Evolutionary conservation across 2,888 invertebrate species (phyloP), one percentile per base, ranked within the genome.

Genomic region (Zhuqinia jingwanae): DNA sequence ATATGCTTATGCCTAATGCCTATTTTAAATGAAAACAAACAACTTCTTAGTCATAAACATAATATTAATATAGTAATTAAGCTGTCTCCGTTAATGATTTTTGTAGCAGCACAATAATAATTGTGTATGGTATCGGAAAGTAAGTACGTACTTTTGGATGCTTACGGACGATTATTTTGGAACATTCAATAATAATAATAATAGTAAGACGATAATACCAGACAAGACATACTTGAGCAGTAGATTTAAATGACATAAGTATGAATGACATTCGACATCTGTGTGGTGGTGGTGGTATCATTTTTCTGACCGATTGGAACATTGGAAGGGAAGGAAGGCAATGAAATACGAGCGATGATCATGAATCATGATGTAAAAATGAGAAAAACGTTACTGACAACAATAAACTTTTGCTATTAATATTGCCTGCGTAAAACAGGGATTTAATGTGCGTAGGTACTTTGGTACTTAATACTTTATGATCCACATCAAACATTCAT

Each of bases 361-460:
- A 70, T 36, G 36, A 36, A 36, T 36, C 36, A 36, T 36, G 36
- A 8, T 70, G 70, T 50, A 70, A 25, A 70, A 30, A 63, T 25
- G 25, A 58, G 58, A 63, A n/a, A 70, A 22, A 45, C n/a, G 8
- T 50, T 27, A 22, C 42, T 47, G 70, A 25, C 70, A n/a, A 36
- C 8, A 36, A 50, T 70, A 50, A 47, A 47, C 22, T 47, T n/a
- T n/a, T 47, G 25, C 17, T 70, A 22, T 70, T 50, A 70, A 25
- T 36, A 36, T 36, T 17, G 70, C 25, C 36, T 70, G 47, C 47
- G 70, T 70, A 70, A 22, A 47, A 47, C 47, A 47, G 70, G 70
- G 70, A 70, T 70, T 65, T 65, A 47, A 70, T 70, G 70, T 47
- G 70, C 47, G 47, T 70, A 70, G 70, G 70, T 70, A 70, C 70